Evolutionary conservation across 2,888 invertebrate species (phyloP).

Genomic region (Strigamia transsilvanica): DNA sequence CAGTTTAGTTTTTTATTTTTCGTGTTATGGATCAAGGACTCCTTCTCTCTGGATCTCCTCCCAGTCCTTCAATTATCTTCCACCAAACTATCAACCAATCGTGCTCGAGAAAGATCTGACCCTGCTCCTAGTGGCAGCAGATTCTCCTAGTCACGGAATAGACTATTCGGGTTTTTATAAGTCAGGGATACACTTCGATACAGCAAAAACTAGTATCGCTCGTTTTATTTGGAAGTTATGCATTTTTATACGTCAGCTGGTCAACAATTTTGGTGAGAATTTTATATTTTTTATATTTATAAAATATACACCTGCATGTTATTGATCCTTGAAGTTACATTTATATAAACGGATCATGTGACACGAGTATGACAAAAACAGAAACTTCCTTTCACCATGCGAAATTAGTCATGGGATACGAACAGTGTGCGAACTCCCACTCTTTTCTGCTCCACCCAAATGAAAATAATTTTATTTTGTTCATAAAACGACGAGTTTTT

Average conservation of each 20-base stretch:
- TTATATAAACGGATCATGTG: neutral
- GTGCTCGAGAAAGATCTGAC: neutral
- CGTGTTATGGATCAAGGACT: conserved; percentile 30
- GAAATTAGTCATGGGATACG: conserved; percentile 39
- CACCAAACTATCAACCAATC: conserved; percentile 26
- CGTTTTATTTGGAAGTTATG: no score
- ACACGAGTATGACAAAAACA: neutral
- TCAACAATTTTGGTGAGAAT: conserved; percentile 17
- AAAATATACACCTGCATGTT: neutral
- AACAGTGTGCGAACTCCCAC: conserved; percentile 1
- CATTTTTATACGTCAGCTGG: neutral
- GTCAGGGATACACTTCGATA: neutral
- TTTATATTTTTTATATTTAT: neutral
- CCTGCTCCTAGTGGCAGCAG: conserved; percentile 5
- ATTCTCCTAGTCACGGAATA: neutral
- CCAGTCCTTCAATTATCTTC: conserved; percentile 36
- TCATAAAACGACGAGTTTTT: no score
- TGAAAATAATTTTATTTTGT: neutral
- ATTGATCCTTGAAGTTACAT: neutral
- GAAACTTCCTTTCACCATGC: conserved; percentile 26
- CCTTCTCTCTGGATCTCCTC: conserved; percentile 7
- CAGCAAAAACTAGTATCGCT: no score
- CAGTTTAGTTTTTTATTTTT: neutral
- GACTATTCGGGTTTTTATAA: neutral
- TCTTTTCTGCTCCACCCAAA: neutral